Percentiles rank a stretch among this genome's conserved stretches.
Evolutionary conservation across 2,888 invertebrate genomes (phyloP).

Genomic region (Eristalis intricaria): DNA sequence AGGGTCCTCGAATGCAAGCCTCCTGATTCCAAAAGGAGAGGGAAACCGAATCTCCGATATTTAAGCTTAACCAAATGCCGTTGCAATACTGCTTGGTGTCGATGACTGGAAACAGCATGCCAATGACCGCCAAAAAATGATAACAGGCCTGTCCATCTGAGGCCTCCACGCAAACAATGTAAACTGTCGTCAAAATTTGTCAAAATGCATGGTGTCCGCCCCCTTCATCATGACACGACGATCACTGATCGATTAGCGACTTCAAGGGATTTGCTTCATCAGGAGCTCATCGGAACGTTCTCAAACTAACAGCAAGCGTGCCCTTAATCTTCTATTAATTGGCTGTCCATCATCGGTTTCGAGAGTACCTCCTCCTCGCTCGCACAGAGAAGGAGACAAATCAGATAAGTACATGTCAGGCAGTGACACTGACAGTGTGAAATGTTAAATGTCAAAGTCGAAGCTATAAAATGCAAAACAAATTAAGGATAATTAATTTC

Average conservation of each 20-base stretch:
- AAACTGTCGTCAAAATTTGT: background rate
- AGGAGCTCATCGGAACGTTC: background rate
- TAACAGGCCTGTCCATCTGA: background rate
- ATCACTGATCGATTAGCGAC: background rate
- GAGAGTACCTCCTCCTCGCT: no score
- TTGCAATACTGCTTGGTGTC: no score
- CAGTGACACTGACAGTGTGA: background rate
- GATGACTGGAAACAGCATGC: no score
- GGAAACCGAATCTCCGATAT: no score
- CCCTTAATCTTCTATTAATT: background rate
- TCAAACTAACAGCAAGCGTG: background rate
- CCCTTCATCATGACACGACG: background rate
- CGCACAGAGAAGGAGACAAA: background rate
- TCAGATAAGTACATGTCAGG: background rate
- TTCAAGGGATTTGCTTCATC: background rate
- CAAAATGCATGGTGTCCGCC: background rate
- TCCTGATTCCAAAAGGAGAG: no score
- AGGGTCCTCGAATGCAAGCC: no score
- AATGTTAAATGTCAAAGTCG: background rate
- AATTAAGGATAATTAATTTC: conserved; percentile 53
- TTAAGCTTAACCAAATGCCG: no score
- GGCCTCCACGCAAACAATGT: background rate
- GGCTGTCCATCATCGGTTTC: background rate
- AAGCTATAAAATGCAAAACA: conserved; percentile 21
- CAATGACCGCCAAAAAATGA: no score